A percentile compares a stretch with the other conserved stretches of the same genome.
phyloP scores from a whole-genome alignment of 2,888 invertebrate species.

The Tiliacea citrago region DNA sequence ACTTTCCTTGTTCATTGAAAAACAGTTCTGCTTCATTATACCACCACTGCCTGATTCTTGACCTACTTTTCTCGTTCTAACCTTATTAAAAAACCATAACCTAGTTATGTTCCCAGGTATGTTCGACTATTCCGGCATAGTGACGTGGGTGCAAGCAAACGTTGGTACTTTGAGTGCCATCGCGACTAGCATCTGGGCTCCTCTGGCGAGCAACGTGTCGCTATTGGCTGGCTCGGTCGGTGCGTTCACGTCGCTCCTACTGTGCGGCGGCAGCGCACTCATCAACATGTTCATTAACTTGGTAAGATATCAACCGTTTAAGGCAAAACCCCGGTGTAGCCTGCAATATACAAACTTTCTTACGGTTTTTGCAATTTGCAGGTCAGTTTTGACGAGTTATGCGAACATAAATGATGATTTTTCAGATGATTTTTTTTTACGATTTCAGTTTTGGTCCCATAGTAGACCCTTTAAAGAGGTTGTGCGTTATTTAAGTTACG shows the following conservation, averaged over 20 bases:
- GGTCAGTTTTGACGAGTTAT: too few relatives aligned
- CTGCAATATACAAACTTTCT: too few relatives aligned
- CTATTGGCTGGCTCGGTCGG: constrained; percentile 96
- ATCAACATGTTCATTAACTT: constrained; percentile 96
- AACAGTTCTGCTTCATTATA: too few relatives aligned
- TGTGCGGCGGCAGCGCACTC: constrained; percentile 97
- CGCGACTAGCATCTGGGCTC: constrained; percentile 95
- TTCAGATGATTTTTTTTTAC: too few relatives aligned
- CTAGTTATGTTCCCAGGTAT: constrained; percentile 85
- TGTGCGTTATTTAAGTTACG: too few relatives aligned
- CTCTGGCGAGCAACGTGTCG: constrained; percentile 97
- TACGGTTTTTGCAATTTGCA: too few relatives aligned
- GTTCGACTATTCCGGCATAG: constrained; percentile 93
- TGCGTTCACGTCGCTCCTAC: constrained; percentile 95
- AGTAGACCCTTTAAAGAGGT: too few relatives aligned
- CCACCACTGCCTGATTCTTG: background rate
- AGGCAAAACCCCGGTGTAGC: too few relatives aligned
- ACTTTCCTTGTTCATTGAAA: background rate
- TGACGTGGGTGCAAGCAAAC: constrained; percentile 97
- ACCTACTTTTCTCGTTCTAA: background rate
- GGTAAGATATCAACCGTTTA: constrained; percentile 87
- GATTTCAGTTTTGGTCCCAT: too few relatives aligned
- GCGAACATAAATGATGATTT: too few relatives aligned
- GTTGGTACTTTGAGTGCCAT: constrained; percentile 97
- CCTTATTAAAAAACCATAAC: background rate